These are phyloP conservation scores for Cavia porcellus DNA, from an alignment of 2,113 vertebrate species.

Conservation along the genomic window DNA sequence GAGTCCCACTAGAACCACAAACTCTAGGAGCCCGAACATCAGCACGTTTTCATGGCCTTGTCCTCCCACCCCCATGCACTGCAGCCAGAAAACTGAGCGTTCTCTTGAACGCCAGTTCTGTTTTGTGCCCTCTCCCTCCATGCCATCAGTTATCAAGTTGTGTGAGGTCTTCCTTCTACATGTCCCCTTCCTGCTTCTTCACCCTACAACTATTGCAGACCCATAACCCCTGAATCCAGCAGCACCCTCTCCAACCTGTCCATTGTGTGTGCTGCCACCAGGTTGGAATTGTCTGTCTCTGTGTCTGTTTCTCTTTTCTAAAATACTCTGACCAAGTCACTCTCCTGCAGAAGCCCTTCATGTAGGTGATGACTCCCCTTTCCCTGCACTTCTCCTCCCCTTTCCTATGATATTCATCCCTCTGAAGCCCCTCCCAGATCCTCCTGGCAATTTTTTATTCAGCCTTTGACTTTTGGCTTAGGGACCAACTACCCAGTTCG, in stretches of 20 bases:
- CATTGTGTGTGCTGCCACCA: neutral
- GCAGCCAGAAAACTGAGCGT: neutral
- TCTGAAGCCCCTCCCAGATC: neutral
- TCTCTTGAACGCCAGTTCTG: neutral
- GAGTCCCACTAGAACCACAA: neutral
- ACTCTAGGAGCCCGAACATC: neutral
- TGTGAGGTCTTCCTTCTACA: neutral
- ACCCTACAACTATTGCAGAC: neutral
- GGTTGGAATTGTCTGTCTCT: neutral
- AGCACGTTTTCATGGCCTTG: neutral
- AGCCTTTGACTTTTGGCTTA: neutral
- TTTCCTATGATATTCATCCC: neutral
- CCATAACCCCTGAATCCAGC: neutral
- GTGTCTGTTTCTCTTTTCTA: neutral
- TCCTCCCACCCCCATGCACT: neutral
- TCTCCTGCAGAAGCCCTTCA: neutral
- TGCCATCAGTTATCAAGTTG: neutral
- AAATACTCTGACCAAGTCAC: neutral
- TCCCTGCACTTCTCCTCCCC: neutral
- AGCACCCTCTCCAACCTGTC: accelerated
- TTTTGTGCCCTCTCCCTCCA: neutral
- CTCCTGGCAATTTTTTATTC: neutral
- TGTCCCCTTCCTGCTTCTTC: neutral
- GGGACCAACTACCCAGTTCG: neutral
- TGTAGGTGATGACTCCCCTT: neutral